These are phyloP conservation scores for Sebastes cheni DNA, from an alignment of 2,797 vertebrate genomes.

Conservation along the genomic window DNA sequence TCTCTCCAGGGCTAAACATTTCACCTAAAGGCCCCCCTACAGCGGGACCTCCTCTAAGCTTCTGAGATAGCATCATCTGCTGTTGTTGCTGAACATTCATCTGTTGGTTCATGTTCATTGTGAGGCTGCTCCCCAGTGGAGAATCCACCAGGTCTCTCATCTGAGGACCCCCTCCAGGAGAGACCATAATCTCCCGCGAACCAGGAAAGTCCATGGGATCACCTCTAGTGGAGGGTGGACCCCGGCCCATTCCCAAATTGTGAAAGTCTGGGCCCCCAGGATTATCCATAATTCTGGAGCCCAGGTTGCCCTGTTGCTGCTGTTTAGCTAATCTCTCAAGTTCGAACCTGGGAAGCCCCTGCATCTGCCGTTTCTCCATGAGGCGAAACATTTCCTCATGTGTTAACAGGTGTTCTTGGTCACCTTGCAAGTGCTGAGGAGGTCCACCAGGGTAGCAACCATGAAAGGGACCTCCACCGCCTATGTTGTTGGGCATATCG, in stretches of 20 bases:
- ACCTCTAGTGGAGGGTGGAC: slow-evolving; percentile 77
- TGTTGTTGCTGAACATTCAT: slow-evolving; percentile 91
- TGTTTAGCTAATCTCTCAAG: slow-evolving; percentile 91
- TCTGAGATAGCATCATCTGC: slow-evolving; percentile 91
- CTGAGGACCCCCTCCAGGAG: slow-evolving; percentile 82
- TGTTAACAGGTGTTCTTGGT: slow-evolving; percentile 88
- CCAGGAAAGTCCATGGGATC: slow-evolving; percentile 90
- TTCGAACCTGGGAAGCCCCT: slow-evolving; percentile 89
- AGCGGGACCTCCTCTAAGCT: slow-evolving; percentile 84
- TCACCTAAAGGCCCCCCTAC: slow-evolving; percentile 80
- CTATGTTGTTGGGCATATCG: slow-evolving; percentile 89
- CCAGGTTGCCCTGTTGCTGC: slow-evolving; percentile 78
- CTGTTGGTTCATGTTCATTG: slow-evolving; percentile 91
- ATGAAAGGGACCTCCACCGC: slow-evolving; percentile 86
- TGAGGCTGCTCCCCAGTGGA: slow-evolving; percentile 86
- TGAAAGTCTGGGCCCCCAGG: slow-evolving; percentile 76
- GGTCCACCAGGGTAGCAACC: slow-evolving; percentile 86
- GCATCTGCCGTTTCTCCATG: slow-evolving; percentile 90
- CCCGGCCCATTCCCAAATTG: slow-evolving; percentile 79
- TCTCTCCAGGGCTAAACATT: slow-evolving; percentile 86
- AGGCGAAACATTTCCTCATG: slow-evolving; percentile 92
- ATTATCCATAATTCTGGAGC: slow-evolving; percentile 76
- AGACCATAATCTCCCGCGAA: slow-evolving; percentile 89
- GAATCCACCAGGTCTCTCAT: slow-evolving; percentile 90
- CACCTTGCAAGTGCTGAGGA: slow-evolving; percentile 84